A percentile compares a stretch with the other conserved stretches of the same genome.
Evolutionary conservation across 2,888 invertebrate species (phyloP).

Genomic region (Phaonia tiefii): DNA sequence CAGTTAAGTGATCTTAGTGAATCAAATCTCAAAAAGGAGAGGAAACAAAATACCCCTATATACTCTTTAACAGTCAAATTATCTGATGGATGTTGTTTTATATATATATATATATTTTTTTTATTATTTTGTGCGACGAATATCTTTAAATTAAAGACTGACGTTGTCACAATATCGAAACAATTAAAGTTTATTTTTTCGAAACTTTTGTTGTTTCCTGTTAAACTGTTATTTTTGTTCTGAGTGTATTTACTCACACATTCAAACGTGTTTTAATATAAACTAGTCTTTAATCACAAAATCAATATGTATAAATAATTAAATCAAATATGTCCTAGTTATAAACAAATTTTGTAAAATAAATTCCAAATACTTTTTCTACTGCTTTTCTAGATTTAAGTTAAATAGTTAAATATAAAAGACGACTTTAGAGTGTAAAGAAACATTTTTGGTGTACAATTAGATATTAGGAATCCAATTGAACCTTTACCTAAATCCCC

Average conservation of each 20-base stretch:
- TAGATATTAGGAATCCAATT: constrained; percentile 11
- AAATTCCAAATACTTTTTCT: constrained; percentile 26
- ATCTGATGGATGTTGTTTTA: not conserved
- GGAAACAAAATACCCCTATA: not conserved
- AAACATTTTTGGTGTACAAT: constrained; percentile 54
- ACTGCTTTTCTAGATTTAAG: constrained; percentile 31
- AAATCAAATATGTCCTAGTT: too few relatives aligned
- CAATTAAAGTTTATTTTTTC: not conserved
- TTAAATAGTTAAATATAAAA: constrained; percentile 25
- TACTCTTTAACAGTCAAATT: not conserved
- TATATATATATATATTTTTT: not conserved
- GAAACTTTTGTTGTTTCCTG: not conserved
- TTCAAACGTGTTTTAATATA: constrained; percentile 36
- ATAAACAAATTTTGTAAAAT: constrained; percentile 16
- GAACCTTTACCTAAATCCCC: constrained; percentile 11
- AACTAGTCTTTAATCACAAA: constrained; percentile 66
- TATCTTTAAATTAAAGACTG: constrained; percentile 49
- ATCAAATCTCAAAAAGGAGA: not conserved
- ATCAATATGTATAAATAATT: constrained; percentile 5
- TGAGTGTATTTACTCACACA: constrained; percentile 1
- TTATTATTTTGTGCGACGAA: too few relatives aligned
- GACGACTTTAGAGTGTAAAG: constrained; percentile 42
- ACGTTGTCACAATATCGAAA: not conserved
- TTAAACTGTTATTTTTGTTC: not conserved
- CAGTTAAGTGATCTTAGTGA: too few relatives aligned